Conservation (phyloP, 2,888 invertebrate genomes). For the Pristionchus japonicus region DNA sequence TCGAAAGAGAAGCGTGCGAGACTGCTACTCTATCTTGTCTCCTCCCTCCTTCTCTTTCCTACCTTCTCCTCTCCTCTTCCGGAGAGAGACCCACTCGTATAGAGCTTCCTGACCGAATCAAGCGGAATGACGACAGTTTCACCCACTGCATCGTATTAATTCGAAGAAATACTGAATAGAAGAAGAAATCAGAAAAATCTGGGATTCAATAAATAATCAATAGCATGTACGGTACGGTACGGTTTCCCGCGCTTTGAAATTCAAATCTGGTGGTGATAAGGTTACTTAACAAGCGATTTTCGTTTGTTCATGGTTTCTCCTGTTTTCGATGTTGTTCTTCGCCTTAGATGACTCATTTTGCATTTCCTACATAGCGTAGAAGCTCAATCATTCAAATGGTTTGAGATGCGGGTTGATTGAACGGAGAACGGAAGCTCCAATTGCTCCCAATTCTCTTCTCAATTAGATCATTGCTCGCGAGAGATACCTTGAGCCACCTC, state of each 20-base stretch:
- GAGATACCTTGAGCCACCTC: slow-evolving; percentile 3
- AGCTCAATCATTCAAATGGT: slow-evolving; percentile 25
- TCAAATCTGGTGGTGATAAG: neutral
- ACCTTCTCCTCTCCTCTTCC: neutral
- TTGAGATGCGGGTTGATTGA: neutral
- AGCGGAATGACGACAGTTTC: slow-evolving; percentile 43
- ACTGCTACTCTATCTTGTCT: slow-evolving; percentile 46
- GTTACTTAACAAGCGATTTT: neutral
- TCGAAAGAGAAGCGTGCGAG: neutral
- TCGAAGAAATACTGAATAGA: neutral
- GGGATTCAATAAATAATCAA: neutral
- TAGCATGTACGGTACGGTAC: neutral
- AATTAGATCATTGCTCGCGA: slow-evolving; percentile 38
- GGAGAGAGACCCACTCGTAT: neutral
- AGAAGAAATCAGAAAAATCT: neutral
- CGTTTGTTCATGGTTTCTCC: neutral
- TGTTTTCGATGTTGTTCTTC: slow-evolving; percentile 1
- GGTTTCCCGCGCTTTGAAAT: neutral
- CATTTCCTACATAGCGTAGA: slow-evolving; percentile 17
- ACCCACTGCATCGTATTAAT: neutral
- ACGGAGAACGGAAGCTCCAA: neutral
- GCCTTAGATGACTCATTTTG: neutral
- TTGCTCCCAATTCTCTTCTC: neutral
- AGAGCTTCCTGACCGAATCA: slow-evolving; percentile 26
- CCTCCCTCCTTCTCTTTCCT: slow-evolving; percentile 44